phyloP scores from a whole-genome alignment of 2,797 vertebrate species.

The Amazona ochrocephala region DNA sequence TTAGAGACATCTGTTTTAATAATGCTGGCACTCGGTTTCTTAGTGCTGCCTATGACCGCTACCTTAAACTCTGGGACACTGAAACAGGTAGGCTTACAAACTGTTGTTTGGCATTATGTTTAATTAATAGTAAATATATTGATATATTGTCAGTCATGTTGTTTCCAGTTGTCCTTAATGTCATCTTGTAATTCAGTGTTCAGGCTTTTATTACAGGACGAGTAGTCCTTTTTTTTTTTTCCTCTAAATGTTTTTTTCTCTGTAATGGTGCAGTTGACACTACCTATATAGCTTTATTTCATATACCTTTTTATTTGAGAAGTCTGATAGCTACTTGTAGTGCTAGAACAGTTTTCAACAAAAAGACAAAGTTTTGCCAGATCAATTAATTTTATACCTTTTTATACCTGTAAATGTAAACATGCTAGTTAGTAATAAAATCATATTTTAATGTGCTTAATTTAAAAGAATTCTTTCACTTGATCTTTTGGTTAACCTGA shows the following conservation, averaged over 20 bases:
- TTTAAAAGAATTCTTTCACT: neutral
- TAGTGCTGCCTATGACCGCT: constrained; percentile 94
- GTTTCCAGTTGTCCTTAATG: neutral
- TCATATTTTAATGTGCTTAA: neutral
- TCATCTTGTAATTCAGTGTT: neutral
- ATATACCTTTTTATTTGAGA: neutral
- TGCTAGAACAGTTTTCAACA: neutral
- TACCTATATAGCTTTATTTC: neutral
- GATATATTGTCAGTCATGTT: neutral
- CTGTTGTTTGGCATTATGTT: neutral
- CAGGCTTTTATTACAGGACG: neutral
- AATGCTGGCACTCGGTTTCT: constrained; percentile 92
- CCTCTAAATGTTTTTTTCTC: neutral
- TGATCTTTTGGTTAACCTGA: neutral
- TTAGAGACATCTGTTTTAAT: constrained; percentile 96
- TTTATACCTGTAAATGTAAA: neutral
- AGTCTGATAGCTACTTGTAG: neutral
- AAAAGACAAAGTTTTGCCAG: neutral
- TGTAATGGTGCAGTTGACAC: neutral
- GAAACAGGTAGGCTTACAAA: constrained; percentile 87
- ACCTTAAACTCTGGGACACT: constrained; percentile 97
- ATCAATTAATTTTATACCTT: neutral
- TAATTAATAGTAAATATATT: neutral
- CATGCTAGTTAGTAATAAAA: neutral
- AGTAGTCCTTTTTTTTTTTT: neutral